Conservation (phyloP, 2,113 vertebrate genomes). For the Leiothrix lutea region DNA sequence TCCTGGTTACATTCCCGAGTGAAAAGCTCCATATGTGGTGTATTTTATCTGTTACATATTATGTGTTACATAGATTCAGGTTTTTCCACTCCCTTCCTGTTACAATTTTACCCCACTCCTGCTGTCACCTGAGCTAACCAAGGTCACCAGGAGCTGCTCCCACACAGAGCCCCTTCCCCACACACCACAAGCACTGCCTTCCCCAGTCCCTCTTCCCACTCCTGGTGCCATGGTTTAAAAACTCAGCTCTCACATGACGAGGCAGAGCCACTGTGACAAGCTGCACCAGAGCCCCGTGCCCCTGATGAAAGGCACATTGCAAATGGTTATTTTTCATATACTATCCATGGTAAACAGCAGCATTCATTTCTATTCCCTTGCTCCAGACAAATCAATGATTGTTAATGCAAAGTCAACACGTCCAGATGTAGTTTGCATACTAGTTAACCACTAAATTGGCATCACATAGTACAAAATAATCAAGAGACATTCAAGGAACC, state of each 20-base stretch:
- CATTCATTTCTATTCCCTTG: conserved; percentile 52
- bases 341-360: conserved; percentile 21
- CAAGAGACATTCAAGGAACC: conserved; percentile 55
- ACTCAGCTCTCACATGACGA: not conserved
- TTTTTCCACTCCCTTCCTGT: not conserved
- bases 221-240: not conserved
- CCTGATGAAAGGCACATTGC: not conserved
- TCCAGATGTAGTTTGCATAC: conserved; percentile 65
- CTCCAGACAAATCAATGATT: conserved; percentile 62
- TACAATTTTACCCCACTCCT: not conserved
- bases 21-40: not conserved
- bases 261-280: not conserved
- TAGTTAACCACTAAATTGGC: conserved; percentile 65
- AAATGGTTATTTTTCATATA: conserved; percentile 38
- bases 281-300: not conserved
- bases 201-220: not conserved
- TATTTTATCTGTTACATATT: not conserved
- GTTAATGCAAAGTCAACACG: conserved; percentile 65
- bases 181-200: not conserved
- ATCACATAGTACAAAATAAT: conserved; percentile 54
- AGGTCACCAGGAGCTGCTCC: not conserved
- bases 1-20: not conserved
- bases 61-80: not conserved
- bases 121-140: not conserved
- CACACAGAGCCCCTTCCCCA: too few species aligned